phyloP scores from a whole-genome alignment of 2,113 vertebrate species.

The Motacilla alba region DNA sequence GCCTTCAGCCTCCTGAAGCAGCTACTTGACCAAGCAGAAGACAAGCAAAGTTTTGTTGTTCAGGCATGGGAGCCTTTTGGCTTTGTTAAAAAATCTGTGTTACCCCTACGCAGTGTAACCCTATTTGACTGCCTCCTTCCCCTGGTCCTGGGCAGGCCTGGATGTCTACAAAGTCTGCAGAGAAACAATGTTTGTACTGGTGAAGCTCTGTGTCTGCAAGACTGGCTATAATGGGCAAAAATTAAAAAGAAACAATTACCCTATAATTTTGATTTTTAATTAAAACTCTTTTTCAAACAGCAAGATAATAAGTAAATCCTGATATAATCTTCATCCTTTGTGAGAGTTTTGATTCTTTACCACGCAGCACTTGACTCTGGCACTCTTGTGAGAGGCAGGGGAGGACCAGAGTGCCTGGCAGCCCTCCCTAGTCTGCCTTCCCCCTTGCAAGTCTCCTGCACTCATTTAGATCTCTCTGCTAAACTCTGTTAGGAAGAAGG shows the following conservation, averaged over 20 bases:
- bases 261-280: background rate
- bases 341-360: background rate
- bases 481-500: background rate
- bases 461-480: background rate
- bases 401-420: background rate
- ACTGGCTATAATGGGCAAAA: background rate
- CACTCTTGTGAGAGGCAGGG: background rate
- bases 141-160: background rate
- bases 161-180: background rate
- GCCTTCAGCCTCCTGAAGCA: background rate
- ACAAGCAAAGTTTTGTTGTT: background rate
- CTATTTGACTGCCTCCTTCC: background rate
- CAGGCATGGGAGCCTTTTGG: background rate
- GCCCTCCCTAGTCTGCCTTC: background rate
- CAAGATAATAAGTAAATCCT: background rate
- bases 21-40: background rate
- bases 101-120: background rate
- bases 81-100: background rate
- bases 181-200: accelerated
- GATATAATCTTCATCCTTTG: background rate
- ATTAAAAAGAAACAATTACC: background rate
- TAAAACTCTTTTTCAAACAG: background rate
- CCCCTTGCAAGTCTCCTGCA: background rate
- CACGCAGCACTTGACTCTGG: background rate
- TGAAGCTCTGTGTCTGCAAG: background rate